phyloP scores from a whole-genome alignment of 2,797 vertebrate species.

The Heliangelus exortis region DNA sequence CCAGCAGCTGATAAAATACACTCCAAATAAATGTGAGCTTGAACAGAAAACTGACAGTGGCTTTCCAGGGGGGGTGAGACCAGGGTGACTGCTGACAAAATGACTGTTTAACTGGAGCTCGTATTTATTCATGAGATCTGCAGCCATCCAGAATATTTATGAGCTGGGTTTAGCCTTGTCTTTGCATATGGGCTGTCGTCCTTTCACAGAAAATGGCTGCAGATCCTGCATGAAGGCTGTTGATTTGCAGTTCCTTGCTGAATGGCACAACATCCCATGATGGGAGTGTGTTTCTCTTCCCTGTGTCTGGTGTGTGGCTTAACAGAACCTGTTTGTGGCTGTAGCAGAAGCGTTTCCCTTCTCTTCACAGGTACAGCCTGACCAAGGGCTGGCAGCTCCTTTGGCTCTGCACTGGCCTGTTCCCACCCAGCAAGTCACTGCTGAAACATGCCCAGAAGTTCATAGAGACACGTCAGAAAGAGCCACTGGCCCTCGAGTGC shows the following conservation, averaged over 20 bases:
- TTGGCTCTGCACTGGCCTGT: slow-evolving; percentile 95
- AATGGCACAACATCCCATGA: background rate
- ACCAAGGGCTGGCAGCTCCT: slow-evolving; percentile 94
- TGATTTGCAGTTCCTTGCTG: background rate
- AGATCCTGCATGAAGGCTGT: background rate
- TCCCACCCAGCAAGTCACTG: slow-evolving; percentile 87
- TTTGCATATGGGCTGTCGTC: background rate
- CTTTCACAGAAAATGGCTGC: background rate
- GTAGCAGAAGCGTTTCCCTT: background rate
- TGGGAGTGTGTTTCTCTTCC: background rate
- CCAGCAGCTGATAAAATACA: background rate
- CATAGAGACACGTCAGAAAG: slow-evolving; percentile 84
- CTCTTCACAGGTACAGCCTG: slow-evolving; percentile 85
- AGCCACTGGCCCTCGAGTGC: slow-evolving; percentile 84
- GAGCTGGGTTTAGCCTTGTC: background rate
- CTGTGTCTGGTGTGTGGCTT: background rate
- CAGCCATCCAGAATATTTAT: background rate
- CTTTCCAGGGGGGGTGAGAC: background rate
- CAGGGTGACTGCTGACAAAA: background rate
- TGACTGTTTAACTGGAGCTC: background rate
- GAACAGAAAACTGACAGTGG: background rate
- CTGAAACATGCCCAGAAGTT: slow-evolving; percentile 91
- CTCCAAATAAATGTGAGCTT: background rate
- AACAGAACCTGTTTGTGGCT: background rate
- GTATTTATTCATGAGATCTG: slow-evolving; percentile 6